These are phyloP conservation scores for Seriola quinqueradiata DNA, from an alignment of 2,113 vertebrate genomes.

Conservation along the genomic window DNA sequence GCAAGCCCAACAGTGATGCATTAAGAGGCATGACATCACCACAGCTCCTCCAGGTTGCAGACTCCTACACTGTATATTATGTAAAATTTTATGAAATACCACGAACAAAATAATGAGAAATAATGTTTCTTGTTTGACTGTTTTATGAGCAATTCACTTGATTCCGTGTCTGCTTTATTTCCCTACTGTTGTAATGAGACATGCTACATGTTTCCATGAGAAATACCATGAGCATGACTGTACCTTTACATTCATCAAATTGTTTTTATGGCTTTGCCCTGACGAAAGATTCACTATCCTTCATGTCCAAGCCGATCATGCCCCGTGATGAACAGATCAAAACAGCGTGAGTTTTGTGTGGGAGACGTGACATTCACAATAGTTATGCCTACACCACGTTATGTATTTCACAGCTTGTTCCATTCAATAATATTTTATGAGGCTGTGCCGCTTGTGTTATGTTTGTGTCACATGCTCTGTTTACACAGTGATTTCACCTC, in stretches of 20 bases:
- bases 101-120: constrained; percentile 14
- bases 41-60: neutral
- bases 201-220: neutral
- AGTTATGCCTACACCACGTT: neutral
- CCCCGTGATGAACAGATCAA: constrained; percentile 12
- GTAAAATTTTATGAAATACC: constrained; percentile 7
- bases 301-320: constrained; percentile 11
- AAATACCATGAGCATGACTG: neutral
- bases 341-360: constrained; percentile 7
- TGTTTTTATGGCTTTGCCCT: neutral
- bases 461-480: constrained; percentile 6
- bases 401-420: constrained; percentile 4
- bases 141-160: neutral
- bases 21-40: neutral
- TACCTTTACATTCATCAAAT: neutral
- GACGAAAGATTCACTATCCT: neutral
- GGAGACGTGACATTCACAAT: neutral
- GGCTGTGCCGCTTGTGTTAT: neutral
- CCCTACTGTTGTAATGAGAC: neutral
- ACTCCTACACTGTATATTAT: neutral
- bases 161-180: neutral
- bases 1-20: constrained; percentile 12
- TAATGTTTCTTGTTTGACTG: neutral
- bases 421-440: constrained; percentile 6
- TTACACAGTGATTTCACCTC: constrained; percentile 11